Percentiles rank a stretch among this genome's conserved stretches.
phyloP scores from a whole-genome alignment of 2,797 vertebrate species.

The Mormyrus hasselquistii region DNA sequence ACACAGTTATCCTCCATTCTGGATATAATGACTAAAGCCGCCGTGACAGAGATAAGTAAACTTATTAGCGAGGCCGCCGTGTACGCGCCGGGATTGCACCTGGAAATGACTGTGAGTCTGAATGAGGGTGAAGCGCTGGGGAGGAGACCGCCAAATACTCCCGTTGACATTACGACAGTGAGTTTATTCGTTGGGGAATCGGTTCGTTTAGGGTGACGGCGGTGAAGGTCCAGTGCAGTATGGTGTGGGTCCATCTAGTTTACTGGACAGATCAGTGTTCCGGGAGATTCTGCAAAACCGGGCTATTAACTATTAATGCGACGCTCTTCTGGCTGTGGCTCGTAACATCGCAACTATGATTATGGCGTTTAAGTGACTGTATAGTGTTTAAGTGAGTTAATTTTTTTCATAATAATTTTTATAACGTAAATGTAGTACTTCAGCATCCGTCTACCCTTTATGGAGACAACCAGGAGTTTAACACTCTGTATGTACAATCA shows the following conservation, averaged over 20 bases:
- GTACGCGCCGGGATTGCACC: neutral
- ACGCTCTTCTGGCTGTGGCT: neutral
- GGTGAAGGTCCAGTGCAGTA: neutral
- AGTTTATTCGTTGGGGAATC: neutral
- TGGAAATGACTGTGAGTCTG: neutral
- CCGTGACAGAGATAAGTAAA: constrained; percentile 23
- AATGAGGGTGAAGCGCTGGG: neutral
- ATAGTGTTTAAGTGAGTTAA: too few relatives aligned
- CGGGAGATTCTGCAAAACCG: neutral
- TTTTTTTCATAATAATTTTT: neutral
- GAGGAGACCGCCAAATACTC: neutral
- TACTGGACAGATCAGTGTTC: neutral
- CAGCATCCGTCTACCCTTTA: neutral
- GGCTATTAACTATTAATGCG: neutral
- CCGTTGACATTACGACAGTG: neutral
- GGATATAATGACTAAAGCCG: constrained; percentile 18
- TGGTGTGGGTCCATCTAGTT: neutral
- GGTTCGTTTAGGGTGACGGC: neutral
- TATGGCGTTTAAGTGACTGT: neutral
- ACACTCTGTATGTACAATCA: neutral
- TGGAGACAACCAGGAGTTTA: neutral
- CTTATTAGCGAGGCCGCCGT: neutral
- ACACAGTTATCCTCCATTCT: constrained; percentile 17
- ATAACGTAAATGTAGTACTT: neutral
- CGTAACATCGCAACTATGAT: neutral